Percentiles rank a stretch among this genome's conserved stretches.
phyloP scores from a whole-genome alignment of 2,888 invertebrate genomes.

The Caenorhabditis parvicauda region DNA sequence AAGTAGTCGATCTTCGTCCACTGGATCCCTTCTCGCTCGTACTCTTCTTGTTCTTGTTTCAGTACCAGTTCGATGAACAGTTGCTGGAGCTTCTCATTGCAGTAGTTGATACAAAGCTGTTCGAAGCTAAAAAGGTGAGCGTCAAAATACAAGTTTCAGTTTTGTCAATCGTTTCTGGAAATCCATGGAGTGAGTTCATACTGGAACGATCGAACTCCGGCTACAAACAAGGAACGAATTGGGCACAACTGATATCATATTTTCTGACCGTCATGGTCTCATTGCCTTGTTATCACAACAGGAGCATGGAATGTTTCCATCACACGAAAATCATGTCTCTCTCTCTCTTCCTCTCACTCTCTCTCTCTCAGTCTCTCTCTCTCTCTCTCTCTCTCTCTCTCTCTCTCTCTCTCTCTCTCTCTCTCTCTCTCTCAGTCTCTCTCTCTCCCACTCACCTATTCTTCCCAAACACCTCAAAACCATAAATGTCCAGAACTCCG shows the following conservation, averaged over 20 bases:
- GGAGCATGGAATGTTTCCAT: too few species aligned
- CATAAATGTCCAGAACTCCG: conserved; percentile 95
- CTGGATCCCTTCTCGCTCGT: conserved; percentile 83
- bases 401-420: background rate
- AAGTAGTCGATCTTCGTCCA: conserved; percentile 78
- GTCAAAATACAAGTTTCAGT: too few species aligned
- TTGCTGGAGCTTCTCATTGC: conserved; percentile 96
- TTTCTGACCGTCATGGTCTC: background rate
- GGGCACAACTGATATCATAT: too few species aligned
- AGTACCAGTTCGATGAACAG: conserved; percentile 93
- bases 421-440: background rate
- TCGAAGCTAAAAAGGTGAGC: conserved; percentile 74
- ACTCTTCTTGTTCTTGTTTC: conserved; percentile 97
- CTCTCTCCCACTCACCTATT: conserved; percentile 79
- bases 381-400: background rate
- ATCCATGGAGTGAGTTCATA: too few species aligned
- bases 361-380: too few species aligned
- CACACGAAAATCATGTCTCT: too few species aligned
- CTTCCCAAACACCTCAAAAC: conserved; percentile 93
- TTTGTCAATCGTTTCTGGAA: too few species aligned
- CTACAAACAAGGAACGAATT: too few species aligned
- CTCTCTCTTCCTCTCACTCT: background rate
- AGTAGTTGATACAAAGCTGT: conserved; percentile 98
- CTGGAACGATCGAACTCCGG: too few species aligned
- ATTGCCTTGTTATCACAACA: too few species aligned